Evolutionary conservation across 1,140 invertebrate genomes (phyloP), one percentile per base, ranked within the genome.

Genomic region (Drosophila arizonae): DNA sequence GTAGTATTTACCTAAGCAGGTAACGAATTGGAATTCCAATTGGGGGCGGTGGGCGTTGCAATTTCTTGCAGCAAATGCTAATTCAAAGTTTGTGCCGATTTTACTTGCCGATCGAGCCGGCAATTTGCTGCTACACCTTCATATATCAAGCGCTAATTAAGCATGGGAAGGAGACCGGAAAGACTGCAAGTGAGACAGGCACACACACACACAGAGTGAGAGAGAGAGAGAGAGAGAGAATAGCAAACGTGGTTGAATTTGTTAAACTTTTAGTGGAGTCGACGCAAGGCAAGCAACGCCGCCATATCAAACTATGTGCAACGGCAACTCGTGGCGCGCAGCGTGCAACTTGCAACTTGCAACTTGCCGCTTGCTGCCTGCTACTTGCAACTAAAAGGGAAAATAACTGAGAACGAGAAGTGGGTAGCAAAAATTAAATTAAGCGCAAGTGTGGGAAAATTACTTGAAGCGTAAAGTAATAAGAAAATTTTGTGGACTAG

Each of bases 361-460:
- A 24, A 24, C 21, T 2, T 24, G 21, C 21, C 21, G 21, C 21
- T 3, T 24, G 21, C 21, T 24, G 21, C 56, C 11, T 58, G 56
- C 41, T 10, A 46, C 57, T 60, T 55, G 30, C 52, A 75, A 62
- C 71, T 71, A 86, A 79, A 87, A 79, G 58, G 55, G 68, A 72
- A 70, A 82, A 51, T 33, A 65, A 52, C 57, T 48, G 71, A 78
- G 51, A 61, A 54, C 68, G 41, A 72, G 71, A 77, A 75, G 68
- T 72, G 52, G 28, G 68, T 52, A 67, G 76, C 41, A 71, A 11
- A 88, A 82, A 88, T 88, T 88, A 84, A 88, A 88, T 89, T 84
- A 88, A 80, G 63, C 84, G 74, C 77, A 80, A 78, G 85, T 88
- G 84, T 88, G 85, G 84, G 85, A 88, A 88, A 78, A 88, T 84